These are phyloP conservation scores for Bryconaethiops microstoma DNA, from an alignment of 2,797 vertebrate genomes.

Conservation along the genomic window DNA sequence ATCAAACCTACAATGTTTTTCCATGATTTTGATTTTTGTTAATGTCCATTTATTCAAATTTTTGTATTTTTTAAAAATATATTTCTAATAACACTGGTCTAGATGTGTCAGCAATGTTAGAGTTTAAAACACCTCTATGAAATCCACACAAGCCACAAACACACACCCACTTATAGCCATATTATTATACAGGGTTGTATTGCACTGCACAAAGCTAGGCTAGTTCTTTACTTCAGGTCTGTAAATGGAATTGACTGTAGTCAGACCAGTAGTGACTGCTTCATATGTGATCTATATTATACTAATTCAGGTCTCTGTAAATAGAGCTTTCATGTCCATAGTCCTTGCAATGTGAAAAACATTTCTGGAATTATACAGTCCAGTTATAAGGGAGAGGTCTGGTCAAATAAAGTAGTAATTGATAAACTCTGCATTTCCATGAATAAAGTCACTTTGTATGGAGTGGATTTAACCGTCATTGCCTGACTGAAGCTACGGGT, in stretches of 20 bases:
- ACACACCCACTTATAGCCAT: neutral
- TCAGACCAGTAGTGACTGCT: conserved; percentile 5
- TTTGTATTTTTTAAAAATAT: too few species aligned
- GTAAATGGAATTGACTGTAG: neutral
- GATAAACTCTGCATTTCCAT: neutral
- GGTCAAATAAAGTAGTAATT: conserved; percentile 12
- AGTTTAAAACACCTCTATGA: neutral
- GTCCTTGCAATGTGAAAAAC: neutral
- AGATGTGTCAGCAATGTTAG: neutral
- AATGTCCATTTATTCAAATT: too few species aligned
- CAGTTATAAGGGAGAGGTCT: neutral
- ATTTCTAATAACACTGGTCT: neutral
- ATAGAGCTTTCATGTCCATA: conserved; percentile 6
- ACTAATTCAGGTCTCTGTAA: neutral
- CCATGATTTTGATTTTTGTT: too few species aligned
- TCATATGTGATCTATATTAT: conserved; percentile 6
- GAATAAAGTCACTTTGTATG: conserved; percentile 7
- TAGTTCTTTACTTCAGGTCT: neutral
- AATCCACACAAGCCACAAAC: neutral
- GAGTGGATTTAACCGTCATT: conserved; percentile 17
- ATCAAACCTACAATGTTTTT: too few species aligned
- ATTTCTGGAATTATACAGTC: neutral
- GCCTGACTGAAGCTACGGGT: neutral
- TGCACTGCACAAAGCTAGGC: neutral
- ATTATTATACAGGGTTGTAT: neutral